Conservation (phyloP, 2,113 vertebrate species). For the Ploceus nigricollis region DNA sequence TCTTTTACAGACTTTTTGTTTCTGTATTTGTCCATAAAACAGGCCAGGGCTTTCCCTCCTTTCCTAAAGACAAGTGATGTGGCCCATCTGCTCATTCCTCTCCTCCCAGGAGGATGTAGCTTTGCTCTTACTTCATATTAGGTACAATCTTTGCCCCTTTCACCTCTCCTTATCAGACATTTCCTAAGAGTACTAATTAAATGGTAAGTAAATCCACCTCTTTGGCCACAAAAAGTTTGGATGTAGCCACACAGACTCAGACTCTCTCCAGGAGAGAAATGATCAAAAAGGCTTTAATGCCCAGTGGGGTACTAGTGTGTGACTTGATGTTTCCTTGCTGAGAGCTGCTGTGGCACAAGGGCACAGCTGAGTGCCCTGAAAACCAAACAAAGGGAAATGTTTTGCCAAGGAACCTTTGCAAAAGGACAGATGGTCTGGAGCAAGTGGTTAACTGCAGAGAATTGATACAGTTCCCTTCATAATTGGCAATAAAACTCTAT, state of each 20-base stretch:
- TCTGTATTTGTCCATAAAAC: background rate
- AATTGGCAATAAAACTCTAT: background rate
- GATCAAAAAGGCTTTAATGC: background rate
- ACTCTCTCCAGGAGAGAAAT: background rate
- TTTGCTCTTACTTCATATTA: background rate
- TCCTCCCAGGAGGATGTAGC: background rate
- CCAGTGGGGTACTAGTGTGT: background rate
- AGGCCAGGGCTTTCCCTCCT: background rate
- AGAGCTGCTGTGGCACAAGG: background rate
- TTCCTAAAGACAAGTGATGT: background rate
- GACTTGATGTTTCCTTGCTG: background rate
- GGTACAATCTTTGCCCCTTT: background rate
- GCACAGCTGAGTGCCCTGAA: background rate
- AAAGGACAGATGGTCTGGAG: background rate
- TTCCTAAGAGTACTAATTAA: background rate
- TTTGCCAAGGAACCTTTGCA: background rate
- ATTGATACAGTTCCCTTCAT: background rate
- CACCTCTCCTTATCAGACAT: background rate
- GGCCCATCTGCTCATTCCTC: background rate
- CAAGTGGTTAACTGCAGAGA: background rate
- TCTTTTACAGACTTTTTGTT: background rate
- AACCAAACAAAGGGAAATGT: background rate
- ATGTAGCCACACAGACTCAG: background rate
- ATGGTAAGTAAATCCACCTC: background rate
- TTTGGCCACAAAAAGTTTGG: background rate